Percentiles rank a stretch among this genome's conserved stretches.
phyloP scores from a whole-genome alignment of 2,113 vertebrate genomes.

The Pampusana beccarii region DNA sequence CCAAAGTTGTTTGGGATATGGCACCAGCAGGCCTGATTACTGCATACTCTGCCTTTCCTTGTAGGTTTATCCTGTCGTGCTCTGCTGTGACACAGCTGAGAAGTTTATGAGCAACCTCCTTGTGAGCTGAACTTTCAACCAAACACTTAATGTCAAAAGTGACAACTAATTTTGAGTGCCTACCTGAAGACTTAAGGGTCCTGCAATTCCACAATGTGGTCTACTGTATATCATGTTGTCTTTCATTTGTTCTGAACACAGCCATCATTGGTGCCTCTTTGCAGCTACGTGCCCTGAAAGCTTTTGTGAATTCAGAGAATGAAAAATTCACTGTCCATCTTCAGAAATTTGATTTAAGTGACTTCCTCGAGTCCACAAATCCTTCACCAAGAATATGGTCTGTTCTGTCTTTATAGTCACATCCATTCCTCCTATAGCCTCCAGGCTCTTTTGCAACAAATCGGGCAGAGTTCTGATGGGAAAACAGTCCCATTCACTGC shows the following conservation, averaged over 20 bases:
- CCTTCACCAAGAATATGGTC: not conserved
- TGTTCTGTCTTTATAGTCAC: not conserved
- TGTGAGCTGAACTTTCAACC: not conserved
- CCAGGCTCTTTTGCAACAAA: not conserved
- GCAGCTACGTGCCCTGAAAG: not conserved
- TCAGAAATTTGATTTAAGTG: not conserved
- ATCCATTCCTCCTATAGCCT: not conserved
- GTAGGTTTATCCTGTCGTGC: fast-evolving
- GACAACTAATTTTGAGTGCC: not conserved
- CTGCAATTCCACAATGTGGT: fast-evolving
- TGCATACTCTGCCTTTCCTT: fast-evolving
- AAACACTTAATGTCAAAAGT: not conserved
- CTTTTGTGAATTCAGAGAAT: not conserved
- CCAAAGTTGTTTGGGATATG: fast-evolving
- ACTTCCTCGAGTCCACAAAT: not conserved
- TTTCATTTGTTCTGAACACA: not conserved
- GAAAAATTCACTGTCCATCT: not conserved
- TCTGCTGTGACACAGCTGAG: not conserved
- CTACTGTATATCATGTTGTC: not conserved
- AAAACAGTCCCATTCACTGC: not conserved
- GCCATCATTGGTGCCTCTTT: fast-evolving
- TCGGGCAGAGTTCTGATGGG: not conserved
- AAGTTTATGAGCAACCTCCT: not conserved
- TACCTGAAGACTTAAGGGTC: not conserved
- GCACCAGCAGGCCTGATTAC: not conserved